These are phyloP conservation scores for Heteromurus nitidus DNA, from an alignment of 2,888 invertebrate genomes.

Conservation along the genomic window DNA sequence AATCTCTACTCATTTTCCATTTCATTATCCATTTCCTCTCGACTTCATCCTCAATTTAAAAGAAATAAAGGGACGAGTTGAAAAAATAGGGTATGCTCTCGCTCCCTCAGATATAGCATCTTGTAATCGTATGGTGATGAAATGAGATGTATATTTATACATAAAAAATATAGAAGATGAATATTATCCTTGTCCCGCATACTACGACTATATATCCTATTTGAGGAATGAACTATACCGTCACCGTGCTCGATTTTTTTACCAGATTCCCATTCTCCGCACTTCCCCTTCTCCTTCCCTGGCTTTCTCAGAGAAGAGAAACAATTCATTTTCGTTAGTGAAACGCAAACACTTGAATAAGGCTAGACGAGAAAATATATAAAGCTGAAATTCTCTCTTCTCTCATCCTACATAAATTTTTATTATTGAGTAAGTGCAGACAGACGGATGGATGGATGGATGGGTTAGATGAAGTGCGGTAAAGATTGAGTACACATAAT, in stretches of 20 bases:
- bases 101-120: not conserved
- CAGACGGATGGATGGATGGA: constrained; percentile 59
- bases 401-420: no score
- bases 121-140: constrained; percentile 30
- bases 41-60: constrained; percentile 65
- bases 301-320: constrained; percentile 5
- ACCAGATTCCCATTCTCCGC: constrained; percentile 33
- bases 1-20: constrained; percentile 63
- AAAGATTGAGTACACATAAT: constrained; percentile 11
- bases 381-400: no score
- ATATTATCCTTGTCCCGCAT: not conserved
- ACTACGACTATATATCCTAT: not conserved
- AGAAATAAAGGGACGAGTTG: constrained; percentile 53
- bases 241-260: constrained; percentile 54
- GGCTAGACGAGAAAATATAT: not conserved
- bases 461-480: constrained; percentile 8
- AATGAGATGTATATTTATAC: constrained; percentile 38
- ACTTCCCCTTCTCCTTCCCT: constrained; percentile 50
- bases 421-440: constrained; percentile 62
- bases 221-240: constrained; percentile 57
- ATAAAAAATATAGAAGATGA: constrained; percentile 22
- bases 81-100: constrained; percentile 45
- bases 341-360: constrained; percentile 30
- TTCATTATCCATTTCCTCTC: constrained; percentile 68
- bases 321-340: not conserved